Base-by-base conservation (phyloP, 2,113 vertebrate genomes). In the Xyliphius kryptos region DNA sequence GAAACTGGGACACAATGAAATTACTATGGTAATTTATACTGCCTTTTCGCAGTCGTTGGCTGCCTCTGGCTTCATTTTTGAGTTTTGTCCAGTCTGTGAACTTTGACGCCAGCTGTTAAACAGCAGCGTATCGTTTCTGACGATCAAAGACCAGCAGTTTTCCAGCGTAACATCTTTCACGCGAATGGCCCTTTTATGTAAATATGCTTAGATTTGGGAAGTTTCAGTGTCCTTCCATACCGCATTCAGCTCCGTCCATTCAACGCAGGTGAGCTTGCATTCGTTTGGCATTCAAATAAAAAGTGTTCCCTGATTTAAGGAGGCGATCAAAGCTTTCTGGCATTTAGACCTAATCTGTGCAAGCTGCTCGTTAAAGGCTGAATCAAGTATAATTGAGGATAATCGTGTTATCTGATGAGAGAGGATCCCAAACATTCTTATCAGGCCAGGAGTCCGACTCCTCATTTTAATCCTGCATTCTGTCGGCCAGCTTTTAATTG, bases 391-490 rank as follows among this genome's bases (percentile, higher is more conserved):
- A 80, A 70, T 81, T 48, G 49, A 77, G 82, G 82, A 82, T 86
- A 83, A 86, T 89, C 80, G 81, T 85, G 85, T 87, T 82, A 87
- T 89, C 86, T 85, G 87, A 89, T 87, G 83, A 84, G 80, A 78
- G 64, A 74, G 76, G 81, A 83, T 86, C 85, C 81, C 74, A 80
- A 81, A 82, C 74, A 69, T 66, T 79, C 83, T 89, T 89, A 89
- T 89, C 87, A 79, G 80, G 73, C 19, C 68, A 72, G 70, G 74
- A 76, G 79, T 82, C 59, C 76, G 78, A 74, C 76, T 82, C 80
- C 72, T 80, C 73, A 53, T 83, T 80, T 85, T 83, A 86, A 86
- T 85, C 85, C 81, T 68, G 74, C 71, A 78, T 83, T 85, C 79
- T 78, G 79, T 79, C 79, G 74, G 37, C 68, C 76, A 67, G 72